Base-by-base conservation (phyloP, 2,888 invertebrate genomes). In the Pyrocoelia pectoralis region DNA sequence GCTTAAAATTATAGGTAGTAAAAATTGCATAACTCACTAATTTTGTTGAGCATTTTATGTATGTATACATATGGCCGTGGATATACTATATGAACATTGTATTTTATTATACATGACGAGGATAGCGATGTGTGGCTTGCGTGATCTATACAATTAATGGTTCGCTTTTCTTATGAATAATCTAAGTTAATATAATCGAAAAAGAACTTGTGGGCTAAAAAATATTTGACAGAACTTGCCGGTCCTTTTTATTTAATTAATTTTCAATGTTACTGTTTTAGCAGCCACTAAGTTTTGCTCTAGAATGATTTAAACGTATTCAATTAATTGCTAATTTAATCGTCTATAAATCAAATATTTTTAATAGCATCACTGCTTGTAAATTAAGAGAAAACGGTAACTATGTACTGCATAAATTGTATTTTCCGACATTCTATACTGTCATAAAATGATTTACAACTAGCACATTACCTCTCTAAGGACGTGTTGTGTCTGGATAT, bases 241-340 rank as follows among this genome's bases (percentile, higher is more conserved):
- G 18, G 17, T 48, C 6, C 18, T 48, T 12, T 48, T 48, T 48
- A 48, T 17, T 48, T 48, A 48, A 48, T 48, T 48, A 48, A 48
- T 48, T 48, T 48, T 48, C 15, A n/a, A 48, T 12, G 48, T 48
- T 48, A 48, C 48, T 48, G 48, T 17, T 48, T 48, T 48, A 48
- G 48, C 18, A 17, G 18, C 9, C 48, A 43, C 43, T 18, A 15
- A 33, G 41, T 49, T 56, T 56, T 43, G 29, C 10, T 38, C 38
- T 8, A 41, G 38, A 56, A 19, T 46, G 43, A 52, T 52, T 52
- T 52, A 58, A 52, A 28, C 52, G 28, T 52, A 58, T 43, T 46
- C 52, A 58, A 58, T 58, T 58, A 58, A 52, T 43, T 46, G 43
- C 58, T 46, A 58, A 58, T 52, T 58, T 51, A 58, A 50, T 58